Conservation (phyloP, 2,797 vertebrate species). For the Cuculus canorus region DNA sequence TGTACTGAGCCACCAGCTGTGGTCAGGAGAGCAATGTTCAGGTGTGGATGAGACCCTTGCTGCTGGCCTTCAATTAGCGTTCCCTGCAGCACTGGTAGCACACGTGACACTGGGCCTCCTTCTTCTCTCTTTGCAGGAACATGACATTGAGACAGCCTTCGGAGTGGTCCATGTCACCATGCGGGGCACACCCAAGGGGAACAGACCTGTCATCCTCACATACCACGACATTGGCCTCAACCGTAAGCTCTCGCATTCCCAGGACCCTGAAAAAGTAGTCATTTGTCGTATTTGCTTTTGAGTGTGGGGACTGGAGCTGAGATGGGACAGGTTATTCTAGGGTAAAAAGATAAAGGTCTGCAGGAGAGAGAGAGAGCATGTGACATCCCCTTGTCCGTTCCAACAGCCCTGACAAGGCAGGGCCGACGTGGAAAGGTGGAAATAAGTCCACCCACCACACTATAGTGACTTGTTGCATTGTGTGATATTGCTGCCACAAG, state of each 20-base stretch:
- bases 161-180: slow-evolving; percentile 93
- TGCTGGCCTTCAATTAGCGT: background rate
- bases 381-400: background rate
- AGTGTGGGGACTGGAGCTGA: background rate
- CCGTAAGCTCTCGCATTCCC: slow-evolving; percentile 82
- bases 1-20: background rate
- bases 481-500: background rate
- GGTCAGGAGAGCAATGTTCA: background rate
- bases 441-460: background rate
- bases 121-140: slow-evolving; percentile 83
- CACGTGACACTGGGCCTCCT: background rate
- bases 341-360: background rate
- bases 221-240: slow-evolving; percentile 97
- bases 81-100: background rate
- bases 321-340: background rate
- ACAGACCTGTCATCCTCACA: slow-evolving; percentile 93
- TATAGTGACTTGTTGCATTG: background rate
- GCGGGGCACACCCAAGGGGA: slow-evolving; percentile 89
- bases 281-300: background rate
- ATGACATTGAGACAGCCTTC: slow-evolving; percentile 91
- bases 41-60: background rate
- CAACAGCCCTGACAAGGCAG: background rate
- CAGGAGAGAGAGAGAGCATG: background rate
- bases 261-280: background rate
- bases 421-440: background rate